Evolutionary conservation across 2,113 vertebrate species (phyloP).

Genomic region (Podarcis cretensis): DNA sequence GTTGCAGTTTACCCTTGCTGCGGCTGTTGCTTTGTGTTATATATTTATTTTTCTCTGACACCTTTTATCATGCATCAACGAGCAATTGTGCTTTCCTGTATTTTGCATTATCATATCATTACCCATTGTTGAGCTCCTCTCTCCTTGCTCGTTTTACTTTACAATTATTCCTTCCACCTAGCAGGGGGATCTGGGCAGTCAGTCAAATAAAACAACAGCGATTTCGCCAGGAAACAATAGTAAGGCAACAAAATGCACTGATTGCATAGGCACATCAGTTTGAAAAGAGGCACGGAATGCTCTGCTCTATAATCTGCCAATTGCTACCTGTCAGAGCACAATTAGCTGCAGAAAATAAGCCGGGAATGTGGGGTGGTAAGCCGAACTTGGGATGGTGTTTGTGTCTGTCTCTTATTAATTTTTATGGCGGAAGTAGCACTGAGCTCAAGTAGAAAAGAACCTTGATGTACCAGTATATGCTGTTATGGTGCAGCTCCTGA

Average conservation of each 20-base stretch:
- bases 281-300: slow-evolving; percentile 51
- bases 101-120: slow-evolving; percentile 41
- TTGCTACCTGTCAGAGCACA: slow-evolving; percentile 54
- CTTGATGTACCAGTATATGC: not conserved
- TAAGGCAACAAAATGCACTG: slow-evolving; percentile 31
- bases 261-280: slow-evolving; percentile 39
- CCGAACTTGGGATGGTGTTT: not conserved
- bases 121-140: slow-evolving; percentile 32
- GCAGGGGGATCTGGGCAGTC: not conserved
- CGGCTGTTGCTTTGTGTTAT: not conserved
- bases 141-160: slow-evolving; percentile 39
- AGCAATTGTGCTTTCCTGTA: slow-evolving; percentile 38
- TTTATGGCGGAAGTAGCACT: slow-evolving; percentile 11
- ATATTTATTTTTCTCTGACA: slow-evolving; percentile 17
- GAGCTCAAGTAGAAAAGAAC: not conserved
- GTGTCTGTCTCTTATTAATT: slow-evolving; percentile 28
- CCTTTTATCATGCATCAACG: slow-evolving; percentile 7
- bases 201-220: slow-evolving; percentile 17
- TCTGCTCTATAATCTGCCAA: slow-evolving; percentile 52
- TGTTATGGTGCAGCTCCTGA: not conserved
- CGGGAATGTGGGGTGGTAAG: not conserved
- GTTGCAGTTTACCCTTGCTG: slow-evolving; percentile 1
- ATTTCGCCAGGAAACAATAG: slow-evolving; percentile 52
- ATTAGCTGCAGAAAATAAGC: slow-evolving; percentile 7
- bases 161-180: slow-evolving; percentile 46